phyloP scores from a whole-genome alignment of 2,888 invertebrate genomes.

The Syritta pipiens region DNA sequence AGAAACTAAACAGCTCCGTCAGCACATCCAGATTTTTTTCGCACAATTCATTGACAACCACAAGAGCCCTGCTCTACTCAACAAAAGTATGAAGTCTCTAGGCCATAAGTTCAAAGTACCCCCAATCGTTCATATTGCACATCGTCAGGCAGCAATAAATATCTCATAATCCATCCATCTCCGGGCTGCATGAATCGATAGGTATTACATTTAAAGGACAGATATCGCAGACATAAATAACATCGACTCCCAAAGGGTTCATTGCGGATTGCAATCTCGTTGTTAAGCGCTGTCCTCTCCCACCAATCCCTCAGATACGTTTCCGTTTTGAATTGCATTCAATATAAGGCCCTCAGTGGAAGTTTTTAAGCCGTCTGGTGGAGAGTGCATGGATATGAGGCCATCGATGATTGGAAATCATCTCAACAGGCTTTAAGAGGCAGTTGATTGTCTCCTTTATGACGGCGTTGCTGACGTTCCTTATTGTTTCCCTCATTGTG shows the following conservation, averaged over 20 bases:
- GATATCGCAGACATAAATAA: constrained; percentile 32
- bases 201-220: constrained; percentile 44
- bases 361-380: constrained; percentile 12
- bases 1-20: no score
- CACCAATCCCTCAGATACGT: not conserved
- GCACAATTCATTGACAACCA: not conserved
- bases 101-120: constrained; percentile 40
- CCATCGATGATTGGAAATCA: constrained; percentile 47
- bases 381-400: constrained; percentile 19
- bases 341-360: constrained; percentile 10
- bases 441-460: constrained; percentile 36
- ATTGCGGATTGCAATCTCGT: constrained; percentile 6
- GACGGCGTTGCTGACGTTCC: constrained; percentile 24
- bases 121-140: constrained; percentile 23
- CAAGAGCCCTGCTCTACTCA: no score
- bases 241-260: not conserved
- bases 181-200: constrained; percentile 30
- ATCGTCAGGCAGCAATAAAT: constrained; percentile 37
- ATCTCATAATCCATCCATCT: constrained; percentile 41
- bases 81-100: constrained; percentile 25
- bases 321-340: constrained; percentile 33
- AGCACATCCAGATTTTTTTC: no score
- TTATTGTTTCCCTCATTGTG: constrained; percentile 34
- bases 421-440: constrained; percentile 47
- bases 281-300: constrained; percentile 6